Evolutionary conservation across 2,113 vertebrate species (phyloP).

Genomic region (Madoqua kirkii): DNA sequence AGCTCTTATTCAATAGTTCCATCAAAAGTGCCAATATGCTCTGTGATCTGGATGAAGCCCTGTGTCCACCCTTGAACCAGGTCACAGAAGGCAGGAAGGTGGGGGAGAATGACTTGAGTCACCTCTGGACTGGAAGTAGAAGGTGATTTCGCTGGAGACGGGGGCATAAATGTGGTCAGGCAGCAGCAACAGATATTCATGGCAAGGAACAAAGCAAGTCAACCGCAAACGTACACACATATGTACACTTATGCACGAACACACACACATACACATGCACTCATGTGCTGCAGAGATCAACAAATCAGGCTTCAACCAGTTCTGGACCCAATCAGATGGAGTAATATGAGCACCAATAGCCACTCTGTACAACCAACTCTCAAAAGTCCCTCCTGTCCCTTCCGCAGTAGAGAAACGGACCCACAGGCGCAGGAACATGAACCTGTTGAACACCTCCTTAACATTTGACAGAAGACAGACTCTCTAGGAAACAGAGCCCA

Average conservation of each 20-base stretch:
- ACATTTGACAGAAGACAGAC: background rate
- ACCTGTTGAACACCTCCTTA: background rate
- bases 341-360: background rate
- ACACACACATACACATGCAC: background rate
- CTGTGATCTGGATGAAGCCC: background rate
- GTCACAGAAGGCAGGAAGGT: background rate
- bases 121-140: background rate
- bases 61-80: background rate
- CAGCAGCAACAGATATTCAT: background rate
- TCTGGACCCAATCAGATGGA: background rate
- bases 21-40: background rate
- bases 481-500: background rate
- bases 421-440: background rate
- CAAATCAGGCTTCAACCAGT: background rate
- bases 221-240: rapidly evolving
- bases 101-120: no score
- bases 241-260: rapidly evolving
- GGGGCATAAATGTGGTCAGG: background rate
- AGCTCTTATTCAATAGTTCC: background rate
- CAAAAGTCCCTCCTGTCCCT: background rate
- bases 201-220: background rate
- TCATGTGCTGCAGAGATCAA: background rate
- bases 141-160: background rate
- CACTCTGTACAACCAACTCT: background rate
- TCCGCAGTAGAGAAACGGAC: background rate